Conservation (phyloP, 2,888 invertebrate species). For the Chloroclysta siterata region DNA sequence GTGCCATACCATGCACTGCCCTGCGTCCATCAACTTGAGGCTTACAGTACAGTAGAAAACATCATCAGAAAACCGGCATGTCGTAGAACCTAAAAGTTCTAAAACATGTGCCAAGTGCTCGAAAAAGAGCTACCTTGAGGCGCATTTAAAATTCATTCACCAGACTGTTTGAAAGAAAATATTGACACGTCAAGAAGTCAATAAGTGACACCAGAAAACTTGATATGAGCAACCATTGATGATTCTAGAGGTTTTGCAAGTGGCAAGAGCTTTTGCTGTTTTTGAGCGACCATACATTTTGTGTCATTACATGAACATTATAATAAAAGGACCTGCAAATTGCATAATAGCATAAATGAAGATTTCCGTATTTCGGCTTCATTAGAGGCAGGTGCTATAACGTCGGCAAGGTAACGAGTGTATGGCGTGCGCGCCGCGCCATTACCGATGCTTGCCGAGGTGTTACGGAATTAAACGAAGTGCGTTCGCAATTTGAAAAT, state of each 20-base stretch:
- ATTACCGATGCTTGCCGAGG: constrained; percentile 33
- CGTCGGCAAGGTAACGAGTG: constrained; percentile 27
- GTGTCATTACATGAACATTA: constrained; percentile 2
- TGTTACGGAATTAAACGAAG: constrained; percentile 29
- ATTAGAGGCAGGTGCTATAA: constrained; percentile 31
- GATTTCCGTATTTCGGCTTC: constrained; percentile 34
- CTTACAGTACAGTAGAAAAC: no score
- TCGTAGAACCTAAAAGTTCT: no score
- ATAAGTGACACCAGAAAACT: no score
- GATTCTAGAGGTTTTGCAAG: not conserved
- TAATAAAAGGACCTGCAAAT: constrained; percentile 23
- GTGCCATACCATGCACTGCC: no score
- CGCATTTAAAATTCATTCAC: no score
- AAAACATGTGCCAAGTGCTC: no score
- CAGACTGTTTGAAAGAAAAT: no score
- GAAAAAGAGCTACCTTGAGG: no score
- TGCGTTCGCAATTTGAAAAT: constrained; percentile 30
- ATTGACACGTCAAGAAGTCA: no score
- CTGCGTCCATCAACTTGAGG: no score
- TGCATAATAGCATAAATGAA: constrained; percentile 30
- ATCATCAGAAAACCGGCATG: no score
- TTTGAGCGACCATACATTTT: not conserved
- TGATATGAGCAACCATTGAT: not conserved
- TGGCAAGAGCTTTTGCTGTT: not conserved
- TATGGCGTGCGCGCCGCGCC: constrained; percentile 55